Evolutionary conservation across 2,797 vertebrate species (phyloP), one percentile per base, ranked within the genome.

Genomic region (Rhinatrema bivittatum): DNA sequence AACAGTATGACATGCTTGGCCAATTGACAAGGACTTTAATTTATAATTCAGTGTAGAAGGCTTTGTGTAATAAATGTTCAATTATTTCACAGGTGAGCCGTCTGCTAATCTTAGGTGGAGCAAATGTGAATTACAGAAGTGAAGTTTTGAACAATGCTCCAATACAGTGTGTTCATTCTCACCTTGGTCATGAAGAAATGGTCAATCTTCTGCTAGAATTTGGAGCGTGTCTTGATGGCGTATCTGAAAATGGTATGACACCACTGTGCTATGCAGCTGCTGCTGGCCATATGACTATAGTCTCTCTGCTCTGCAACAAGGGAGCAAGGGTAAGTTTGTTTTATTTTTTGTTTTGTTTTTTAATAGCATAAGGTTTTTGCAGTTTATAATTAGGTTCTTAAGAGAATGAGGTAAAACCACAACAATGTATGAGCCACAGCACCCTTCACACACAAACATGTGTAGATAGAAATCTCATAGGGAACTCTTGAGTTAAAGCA

Each of bases 101-200:
- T 17, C 82, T 99, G 66, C 79, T 99, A 65, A 95, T 99, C 78
- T 67, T 94, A 53, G 92, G 87, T 22, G 96, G 96, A 7, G 94
- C 94, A 8, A 98, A 95, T 5, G 88, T 95, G 40, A 98, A 99
- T 74, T 98, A 99, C 44, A 88, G 91, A 33, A 96, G 96, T 0
- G 96, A 98, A 67, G 95, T 94, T 34, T 73, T 97, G 61, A 97
- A 91, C 70, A 98, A 95, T 5, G 91, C 94, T 3, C 94, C 96
- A 1, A 85, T 98, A 56, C 79, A 96, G 7, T 96, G 94, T 5
- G 92, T 97, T 39, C 93, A 98, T 70, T 85, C 91, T 0, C 93
- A 98, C 71, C 90, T 98, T 0, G 95, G 94, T 5, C 95, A 99
- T 6, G 91, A 89, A 65, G 96, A 99, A 61, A 87, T 98, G 36